phyloP scores from a whole-genome alignment of 1,140 invertebrate species.

The Drosophila asahinai region DNA sequence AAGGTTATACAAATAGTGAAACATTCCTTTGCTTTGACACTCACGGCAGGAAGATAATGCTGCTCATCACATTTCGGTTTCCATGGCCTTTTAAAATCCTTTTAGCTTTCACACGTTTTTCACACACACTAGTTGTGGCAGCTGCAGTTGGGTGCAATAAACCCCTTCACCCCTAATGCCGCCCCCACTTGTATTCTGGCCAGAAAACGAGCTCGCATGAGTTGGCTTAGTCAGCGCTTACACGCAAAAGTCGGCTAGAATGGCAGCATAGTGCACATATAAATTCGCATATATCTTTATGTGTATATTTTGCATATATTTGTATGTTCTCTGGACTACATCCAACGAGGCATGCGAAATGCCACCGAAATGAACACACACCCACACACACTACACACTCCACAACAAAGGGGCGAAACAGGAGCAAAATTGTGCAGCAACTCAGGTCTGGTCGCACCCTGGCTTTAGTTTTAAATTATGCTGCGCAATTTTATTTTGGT shows the following conservation, averaged over 20 bases:
- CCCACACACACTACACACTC: constrained; percentile 32
- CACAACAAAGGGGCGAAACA: constrained; percentile 34
- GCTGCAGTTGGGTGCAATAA: constrained; percentile 8
- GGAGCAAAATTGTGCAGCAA: constrained; percentile 15
- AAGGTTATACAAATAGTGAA: no score
- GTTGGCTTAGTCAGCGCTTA: constrained; percentile 59
- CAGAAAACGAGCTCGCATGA: constrained; percentile 24
- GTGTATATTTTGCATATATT: constrained; percentile 1
- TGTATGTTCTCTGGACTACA: constrained; percentile 37
- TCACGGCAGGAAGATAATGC: constrained; percentile 3
- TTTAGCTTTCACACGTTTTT: constrained; percentile 26
- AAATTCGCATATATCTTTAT: constrained; percentile 13
- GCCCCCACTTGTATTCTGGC: constrained; percentile 9
- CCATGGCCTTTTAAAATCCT: constrained; percentile 18
- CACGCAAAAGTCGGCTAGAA: constrained; percentile 43
- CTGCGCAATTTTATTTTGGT: constrained; percentile 60
- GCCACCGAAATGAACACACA: constrained; percentile 64
- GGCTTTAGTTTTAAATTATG: constrained; percentile 41
- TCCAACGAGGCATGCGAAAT: constrained; percentile 74
- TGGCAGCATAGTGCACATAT: constrained; percentile 14
- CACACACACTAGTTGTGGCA: constrained; percentile 17
- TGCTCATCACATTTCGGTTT: constrained; percentile 1
- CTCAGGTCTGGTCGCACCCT: constrained; percentile 2
- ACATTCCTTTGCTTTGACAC: not conserved
- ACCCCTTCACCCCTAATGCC: not conserved